Evolutionary conservation across 2,797 vertebrate species (phyloP).

Genomic region (Pelobates cultripes): DNA sequence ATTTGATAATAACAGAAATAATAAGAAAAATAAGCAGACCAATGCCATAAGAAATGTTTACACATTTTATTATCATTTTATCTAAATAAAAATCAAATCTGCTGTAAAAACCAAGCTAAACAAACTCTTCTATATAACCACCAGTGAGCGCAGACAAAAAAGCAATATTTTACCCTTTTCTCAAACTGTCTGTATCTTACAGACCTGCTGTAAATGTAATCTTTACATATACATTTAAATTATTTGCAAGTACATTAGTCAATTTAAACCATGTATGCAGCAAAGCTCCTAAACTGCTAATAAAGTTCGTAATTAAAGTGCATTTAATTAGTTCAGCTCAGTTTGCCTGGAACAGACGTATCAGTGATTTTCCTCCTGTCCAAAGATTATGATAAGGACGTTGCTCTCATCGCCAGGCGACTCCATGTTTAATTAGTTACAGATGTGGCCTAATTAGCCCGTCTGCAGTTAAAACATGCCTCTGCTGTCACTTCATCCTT

Average conservation of each 20-base stretch:
- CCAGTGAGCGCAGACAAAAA: no score
- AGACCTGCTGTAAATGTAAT: not conserved
- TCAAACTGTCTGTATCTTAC: no score
- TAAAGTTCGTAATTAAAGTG: constrained; percentile 35
- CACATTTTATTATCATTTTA: no score
- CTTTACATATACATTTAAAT: not conserved
- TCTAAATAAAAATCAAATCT: no score
- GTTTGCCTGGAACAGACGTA: constrained; percentile 48
- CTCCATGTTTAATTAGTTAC: constrained; percentile 89
- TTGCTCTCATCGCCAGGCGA: constrained; percentile 75
- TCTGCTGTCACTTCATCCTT: constrained; percentile 64
- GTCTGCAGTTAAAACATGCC: constrained; percentile 64
- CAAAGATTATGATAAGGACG: constrained; percentile 76
- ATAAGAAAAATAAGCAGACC: no score
- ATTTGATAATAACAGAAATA: no score
- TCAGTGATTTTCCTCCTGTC: constrained; percentile 65
- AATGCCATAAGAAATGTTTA: no score
- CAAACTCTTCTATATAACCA: no score
- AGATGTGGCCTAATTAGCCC: constrained; percentile 88
- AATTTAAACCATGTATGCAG: constrained; percentile 16
- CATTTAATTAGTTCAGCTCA: constrained; percentile 35
- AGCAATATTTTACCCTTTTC: no score
- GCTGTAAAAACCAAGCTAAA: no score
- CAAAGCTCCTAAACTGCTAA: constrained; percentile 28
- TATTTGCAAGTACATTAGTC: constrained; percentile 4